Conservation (phyloP, 2,888 invertebrate genomes). For the Mayetiola destructor region DNA sequence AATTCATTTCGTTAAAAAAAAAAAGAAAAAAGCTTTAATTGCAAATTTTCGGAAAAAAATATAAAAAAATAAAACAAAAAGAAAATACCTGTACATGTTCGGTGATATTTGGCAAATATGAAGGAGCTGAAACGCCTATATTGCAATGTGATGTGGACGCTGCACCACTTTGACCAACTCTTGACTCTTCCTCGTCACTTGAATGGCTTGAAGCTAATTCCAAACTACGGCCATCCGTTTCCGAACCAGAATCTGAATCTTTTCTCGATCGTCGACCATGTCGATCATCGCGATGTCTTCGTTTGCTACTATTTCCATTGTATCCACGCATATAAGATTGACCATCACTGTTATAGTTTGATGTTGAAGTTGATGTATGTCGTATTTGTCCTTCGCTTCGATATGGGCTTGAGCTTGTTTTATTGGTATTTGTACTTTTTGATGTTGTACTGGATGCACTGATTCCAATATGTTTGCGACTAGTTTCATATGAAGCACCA, state of each 20-base stretch:
- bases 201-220: conserved; percentile 92
- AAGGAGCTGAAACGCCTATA: conserved; percentile 34
- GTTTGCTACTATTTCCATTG: conserved; percentile 30
- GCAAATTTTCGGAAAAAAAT: neutral
- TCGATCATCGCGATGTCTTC: conserved; percentile 26
- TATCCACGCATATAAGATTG: conserved; percentile 55
- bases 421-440: conserved; percentile 83
- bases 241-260: conserved; percentile 69
- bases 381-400: conserved; percentile 69
- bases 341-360: conserved; percentile 72
- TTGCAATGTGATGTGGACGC: conserved; percentile 35
- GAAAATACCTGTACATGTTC: conserved; percentile 32
- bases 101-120: conserved; percentile 49
- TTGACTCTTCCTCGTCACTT: conserved; percentile 71
- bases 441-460: conserved; percentile 92
- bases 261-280: conserved; percentile 35
- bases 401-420: conserved; percentile 87
- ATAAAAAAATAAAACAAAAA: neutral
- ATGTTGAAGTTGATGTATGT: conserved; percentile 73
- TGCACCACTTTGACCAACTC: conserved; percentile 24
- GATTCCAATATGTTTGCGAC: conserved; percentile 70
- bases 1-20: neutral
- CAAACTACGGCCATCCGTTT: conserved; percentile 62
- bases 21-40: neutral
- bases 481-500: conserved; percentile 38